Base-by-base conservation (phyloP, 2,888 invertebrate genomes). In the Acanthoscelides obtectus region DNA sequence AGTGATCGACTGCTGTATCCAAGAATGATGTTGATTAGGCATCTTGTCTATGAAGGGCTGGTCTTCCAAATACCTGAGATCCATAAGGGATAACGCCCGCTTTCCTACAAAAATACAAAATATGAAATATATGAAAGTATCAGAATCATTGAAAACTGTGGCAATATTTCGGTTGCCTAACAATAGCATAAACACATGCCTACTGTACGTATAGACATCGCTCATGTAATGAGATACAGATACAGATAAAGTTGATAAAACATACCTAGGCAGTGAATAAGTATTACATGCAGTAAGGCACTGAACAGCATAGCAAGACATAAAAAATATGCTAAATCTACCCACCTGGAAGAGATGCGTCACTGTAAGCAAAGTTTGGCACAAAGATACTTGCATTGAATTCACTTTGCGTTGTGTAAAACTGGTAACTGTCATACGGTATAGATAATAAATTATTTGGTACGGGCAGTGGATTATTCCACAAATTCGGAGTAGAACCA, bases 301-400 rank as follows among this genome's bases (percentile, higher is more conserved):
- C n/a, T n/a, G n/a, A n/a, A n/a, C n/a, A n/a, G n/a, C n/a, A n/a
- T n/a, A n/a, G n/a, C n/a, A n/a, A n/a, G n/a, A n/a, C n/a, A n/a
- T n/a, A n/a, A n/a, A n/a, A n/a, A n/a, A n/a, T n/a, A n/a, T 68
- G n/a, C 22, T n/a, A 0, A 21, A 22, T 66, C 22, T n/a, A 21
- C n/a, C 65, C 22, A 64, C 67, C 67, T 67, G 22, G 1, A 22
- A 67, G 22, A 22, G 21, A 22, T 20, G 8, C 17, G 19, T 78
- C 78, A 70, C 75, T 79, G 64, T 76, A 77, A 71, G 80, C 72
- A 63, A 76, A 77, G 27, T 75, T 77, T 22, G 85, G 84, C 73
- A 84, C 79, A 72, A 83, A 85, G 45, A 84, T 81, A 76, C 84
- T 84, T n/a, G 86, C 86, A 75, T 86, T 86, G 74, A 86, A 86